Evolutionary conservation across 2,113 vertebrate genomes (phyloP), one percentile per base, ranked within the genome.

Genomic region (Dipodomys ordii): DNA sequence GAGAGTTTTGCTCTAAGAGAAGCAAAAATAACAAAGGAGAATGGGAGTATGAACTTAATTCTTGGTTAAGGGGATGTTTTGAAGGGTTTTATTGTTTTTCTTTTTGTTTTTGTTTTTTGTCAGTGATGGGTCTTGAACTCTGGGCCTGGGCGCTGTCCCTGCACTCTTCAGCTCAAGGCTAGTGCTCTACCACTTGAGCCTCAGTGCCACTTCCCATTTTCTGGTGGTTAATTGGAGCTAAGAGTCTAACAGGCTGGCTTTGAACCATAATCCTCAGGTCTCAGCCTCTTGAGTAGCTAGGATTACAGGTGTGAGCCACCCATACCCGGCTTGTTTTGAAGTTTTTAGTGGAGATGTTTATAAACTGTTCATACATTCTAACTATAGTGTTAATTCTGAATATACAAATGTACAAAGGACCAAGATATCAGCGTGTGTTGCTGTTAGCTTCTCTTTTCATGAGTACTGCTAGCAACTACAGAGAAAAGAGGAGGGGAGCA

Each of bases 361-460:
- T 49, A 57, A 94, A 25, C 30, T 67, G 9, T 67, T 53, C 67
- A 20, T 22, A 68, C 35, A 83, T 22, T 76, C 4, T 44, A 30
- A 65, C 22, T 95, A 2, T 82, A 69, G 84, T 77, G 22, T 0
- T 85, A 72, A 62, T 84, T 91, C 65, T 87, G 53, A n/a, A 28
- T 67, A 39, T 23, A 13, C 15, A 76, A 83, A 71, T 49, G 39
- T 15, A 74, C 46, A 60, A 92, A 88, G 27, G 84, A 8, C 27
- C 62, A 27, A 78, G 15, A 30, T 13, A 25, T 39, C 18, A 20
- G 11, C 44, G 1, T 18, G 20, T 88, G 88, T 88, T 39, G n/a
- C 49, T 92, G 71, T 65, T 77, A 23, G 64, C 89, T 93, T 78
- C 27, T 94, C 4, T 91, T 90, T 90, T 82, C 12, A 35, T 81